Base-by-base conservation (phyloP, 2,888 invertebrate genomes). In the Morinoia aosen region DNA sequence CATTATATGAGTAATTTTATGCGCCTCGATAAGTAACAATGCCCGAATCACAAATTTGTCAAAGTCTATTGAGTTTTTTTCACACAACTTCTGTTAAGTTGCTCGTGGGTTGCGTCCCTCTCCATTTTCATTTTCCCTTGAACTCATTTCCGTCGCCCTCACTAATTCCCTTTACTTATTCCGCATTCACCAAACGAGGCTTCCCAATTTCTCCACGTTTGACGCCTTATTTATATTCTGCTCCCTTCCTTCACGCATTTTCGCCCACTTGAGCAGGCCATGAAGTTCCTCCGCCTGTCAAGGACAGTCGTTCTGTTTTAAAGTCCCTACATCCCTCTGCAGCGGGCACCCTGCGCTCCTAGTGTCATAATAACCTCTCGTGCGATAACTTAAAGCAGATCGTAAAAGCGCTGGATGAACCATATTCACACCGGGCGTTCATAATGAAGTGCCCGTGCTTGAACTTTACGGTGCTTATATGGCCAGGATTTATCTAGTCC, bases 361-460 rank as follows among this genome's bases (percentile, higher is more conserved):
- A 33, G 76, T 76, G 76, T 76, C 76, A 76, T 76, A 76, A 76
- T 76, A 76, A 19, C 76, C 76, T 76, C 76, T 76, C 76, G 25
- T 33, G 76, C 76, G 76, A 76, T 76, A 76, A 76, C 25, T 76
- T 76, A 76, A 33, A 76, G 76, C 76, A 76, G 25, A 33, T 76
- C 76, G 76, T 76, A 76, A 76, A 76, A 33, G 76, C 76, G 25
- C 76, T 76, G 76, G 76, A 76, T 76, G 76, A 76, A 76, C 76
- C 76, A 76, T 76, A 76, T 76, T 76, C 76, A 76, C 76, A 16
- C 76, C 76, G 76, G 76, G 76, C 33, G 25, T 76, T 76, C 76
- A 76, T 19, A 76, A 76, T 76, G 16, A 76, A 76, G 76, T 25
- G 76, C 76, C 76, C 76, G 76, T 76, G 25, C 76, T 76, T 76